Evolutionary conservation across 1,140 invertebrate genomes (phyloP).

Genomic region (Philopotamus ludificatus): DNA sequence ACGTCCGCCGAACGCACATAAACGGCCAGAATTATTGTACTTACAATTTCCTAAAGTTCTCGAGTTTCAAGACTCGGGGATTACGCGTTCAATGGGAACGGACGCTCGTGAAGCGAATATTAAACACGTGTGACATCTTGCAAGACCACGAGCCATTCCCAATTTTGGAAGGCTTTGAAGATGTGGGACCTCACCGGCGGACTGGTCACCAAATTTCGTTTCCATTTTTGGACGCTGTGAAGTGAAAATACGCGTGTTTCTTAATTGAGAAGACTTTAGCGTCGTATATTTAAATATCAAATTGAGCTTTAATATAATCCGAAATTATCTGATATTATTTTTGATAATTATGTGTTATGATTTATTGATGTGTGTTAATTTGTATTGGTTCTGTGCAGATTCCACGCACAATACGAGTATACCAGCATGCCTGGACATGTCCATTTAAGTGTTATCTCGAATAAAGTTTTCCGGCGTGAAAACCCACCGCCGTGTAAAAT

Average conservation of each 20-base stretch:
- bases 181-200: neutral
- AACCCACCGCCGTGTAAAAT: slow-evolving; percentile 23
- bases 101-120: neutral
- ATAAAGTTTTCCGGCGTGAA: slow-evolving; percentile 15
- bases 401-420: too few species aligned
- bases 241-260: too few species aligned
- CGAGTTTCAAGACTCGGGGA: slow-evolving; percentile 32
- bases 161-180: too few species aligned
- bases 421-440: neutral
- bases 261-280: too few species aligned
- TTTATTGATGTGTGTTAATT: too few species aligned
- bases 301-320: too few species aligned
- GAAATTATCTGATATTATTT: too few species aligned
- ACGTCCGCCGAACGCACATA: slow-evolving; percentile 22
- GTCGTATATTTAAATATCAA: too few species aligned
- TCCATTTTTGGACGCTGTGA: too few species aligned
- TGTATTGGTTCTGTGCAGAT: too few species aligned
- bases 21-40: slow-evolving; percentile 30
- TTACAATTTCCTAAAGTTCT: slow-evolving; percentile 23
- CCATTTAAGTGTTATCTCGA: slow-evolving; percentile 5
- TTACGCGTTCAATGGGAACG: slow-evolving; percentile 15
- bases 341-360: too few species aligned
- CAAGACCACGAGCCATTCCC: neutral
- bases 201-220: neutral
- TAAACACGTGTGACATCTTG: neutral